A percentile compares a stretch with the other conserved stretches of the same genome.
Conservation (phyloP, 1,140 invertebrate genomes). For the Whitmania pigra region DNA sequence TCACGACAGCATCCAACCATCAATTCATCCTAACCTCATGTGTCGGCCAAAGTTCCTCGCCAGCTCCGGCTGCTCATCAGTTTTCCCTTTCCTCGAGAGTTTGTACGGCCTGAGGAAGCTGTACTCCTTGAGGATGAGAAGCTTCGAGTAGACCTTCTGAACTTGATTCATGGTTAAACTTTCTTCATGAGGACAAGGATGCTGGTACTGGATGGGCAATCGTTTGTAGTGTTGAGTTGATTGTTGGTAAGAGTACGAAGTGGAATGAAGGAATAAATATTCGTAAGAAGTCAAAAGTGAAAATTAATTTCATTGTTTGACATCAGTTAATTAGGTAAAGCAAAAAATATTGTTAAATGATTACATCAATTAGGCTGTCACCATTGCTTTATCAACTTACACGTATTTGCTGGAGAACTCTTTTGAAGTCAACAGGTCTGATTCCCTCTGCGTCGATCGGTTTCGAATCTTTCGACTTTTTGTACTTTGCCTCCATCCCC, state of each 20-base stretch:
- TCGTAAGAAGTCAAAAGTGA: too few relatives aligned
- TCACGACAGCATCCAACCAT: neutral
- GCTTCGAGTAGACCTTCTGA: slow-evolving; percentile 47
- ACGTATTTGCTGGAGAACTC: slow-evolving; percentile 66
- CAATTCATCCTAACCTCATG: neutral
- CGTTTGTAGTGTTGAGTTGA: too few relatives aligned
- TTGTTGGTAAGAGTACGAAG: too few relatives aligned
- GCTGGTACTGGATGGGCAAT: slow-evolving; percentile 37
- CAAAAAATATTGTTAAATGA: too few relatives aligned
- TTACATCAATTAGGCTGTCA: too few relatives aligned
- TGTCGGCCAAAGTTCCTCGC: slow-evolving; percentile 15
- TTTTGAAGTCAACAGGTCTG: slow-evolving; percentile 63
- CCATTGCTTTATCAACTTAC: slow-evolving; percentile 41
- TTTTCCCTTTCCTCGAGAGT: neutral
- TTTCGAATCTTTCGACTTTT: slow-evolving; percentile 29
- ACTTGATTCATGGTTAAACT: slow-evolving; percentile 55
- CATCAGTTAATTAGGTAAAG: too few relatives aligned
- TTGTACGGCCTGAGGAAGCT: slow-evolving; percentile 27
- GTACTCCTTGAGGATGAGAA: slow-evolving; percentile 45
- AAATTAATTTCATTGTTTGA: too few relatives aligned
- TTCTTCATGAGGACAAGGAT: slow-evolving; percentile 53
- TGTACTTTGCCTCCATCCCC: slow-evolving; percentile 85
- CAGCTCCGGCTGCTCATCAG: neutral
- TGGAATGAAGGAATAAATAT: too few relatives aligned
- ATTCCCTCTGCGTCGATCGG: neutral